phyloP scores from a whole-genome alignment of 1,140 invertebrate genomes.

The Drosophila azteca region DNA sequence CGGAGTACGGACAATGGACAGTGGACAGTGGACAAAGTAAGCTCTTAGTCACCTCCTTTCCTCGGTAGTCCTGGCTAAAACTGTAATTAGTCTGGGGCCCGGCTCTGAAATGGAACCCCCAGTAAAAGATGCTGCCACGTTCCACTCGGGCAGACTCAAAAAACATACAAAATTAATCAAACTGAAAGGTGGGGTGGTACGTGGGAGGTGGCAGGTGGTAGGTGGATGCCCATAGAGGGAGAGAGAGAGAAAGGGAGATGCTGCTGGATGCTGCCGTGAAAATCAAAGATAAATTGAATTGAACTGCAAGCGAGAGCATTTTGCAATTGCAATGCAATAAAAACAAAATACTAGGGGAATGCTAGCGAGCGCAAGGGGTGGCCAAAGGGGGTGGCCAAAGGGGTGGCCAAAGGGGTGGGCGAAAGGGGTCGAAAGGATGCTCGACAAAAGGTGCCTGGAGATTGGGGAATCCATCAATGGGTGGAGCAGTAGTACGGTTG shows the following conservation, averaged over 20 bases:
- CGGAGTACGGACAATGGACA: too few species aligned
- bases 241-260: too few species aligned
- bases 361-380: too few species aligned
- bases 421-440: background rate
- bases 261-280: conserved; percentile 18
- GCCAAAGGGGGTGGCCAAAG: too few species aligned
- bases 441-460: background rate
- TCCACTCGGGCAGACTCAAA: conserved; percentile 26
- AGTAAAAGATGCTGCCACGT: conserved; percentile 39
- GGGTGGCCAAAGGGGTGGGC: too few species aligned
- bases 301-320: conserved; percentile 58
- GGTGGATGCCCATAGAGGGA: conserved; percentile 4
- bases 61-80: conserved; percentile 2
- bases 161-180: conserved; percentile 73
- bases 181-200: conserved; percentile 4
- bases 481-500: too few species aligned
- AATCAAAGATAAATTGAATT: conserved; percentile 81
- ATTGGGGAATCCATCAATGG: conserved; percentile 9
- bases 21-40: background rate
- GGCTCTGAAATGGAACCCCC: conserved; percentile 10
- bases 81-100: conserved; percentile 49
- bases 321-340: conserved; percentile 70
- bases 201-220: background rate
- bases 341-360: conserved; percentile 46
- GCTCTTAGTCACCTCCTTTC: too few species aligned